Conservation (phyloP, 2,797 vertebrate species). For the Perodicticus potto region DNA sequence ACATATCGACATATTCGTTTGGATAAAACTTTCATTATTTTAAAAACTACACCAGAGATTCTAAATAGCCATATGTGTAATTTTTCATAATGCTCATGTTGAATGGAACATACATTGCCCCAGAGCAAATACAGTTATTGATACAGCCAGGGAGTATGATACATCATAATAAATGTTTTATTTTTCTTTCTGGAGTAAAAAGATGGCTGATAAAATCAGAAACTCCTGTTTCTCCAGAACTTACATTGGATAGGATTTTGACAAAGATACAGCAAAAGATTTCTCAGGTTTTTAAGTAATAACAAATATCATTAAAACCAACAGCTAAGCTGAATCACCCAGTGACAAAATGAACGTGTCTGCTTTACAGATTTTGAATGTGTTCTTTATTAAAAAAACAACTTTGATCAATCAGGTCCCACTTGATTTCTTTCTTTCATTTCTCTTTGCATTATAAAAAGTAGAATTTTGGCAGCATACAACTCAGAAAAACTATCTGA, state of each 20-base stretch:
- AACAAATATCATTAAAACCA: background rate
- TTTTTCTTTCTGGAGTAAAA: conserved; percentile 42
- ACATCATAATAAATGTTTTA: background rate
- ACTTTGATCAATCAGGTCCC: background rate
- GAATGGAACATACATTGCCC: background rate
- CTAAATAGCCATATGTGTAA: background rate
- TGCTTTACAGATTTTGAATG: background rate
- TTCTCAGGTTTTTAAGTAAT: conserved; percentile 31
- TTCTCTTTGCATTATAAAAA: background rate
- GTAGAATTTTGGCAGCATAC: background rate
- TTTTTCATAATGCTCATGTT: background rate
- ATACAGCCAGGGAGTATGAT: background rate
- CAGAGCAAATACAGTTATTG: background rate
- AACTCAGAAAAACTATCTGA: background rate
- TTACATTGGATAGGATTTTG: background rate
- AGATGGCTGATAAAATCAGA: background rate
- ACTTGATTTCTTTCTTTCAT: background rate
- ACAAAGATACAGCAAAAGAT: conserved; percentile 15
- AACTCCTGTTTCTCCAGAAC: background rate
- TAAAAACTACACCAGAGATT: background rate
- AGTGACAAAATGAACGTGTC: background rate
- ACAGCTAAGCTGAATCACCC: background rate
- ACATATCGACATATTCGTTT: background rate
- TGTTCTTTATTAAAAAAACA: background rate
- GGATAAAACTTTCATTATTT: background rate